A percentile compares a stretch with the other conserved stretches of the same genome.
Conservation (phyloP, 2,888 invertebrate genomes). For the Baccha elongata region DNA sequence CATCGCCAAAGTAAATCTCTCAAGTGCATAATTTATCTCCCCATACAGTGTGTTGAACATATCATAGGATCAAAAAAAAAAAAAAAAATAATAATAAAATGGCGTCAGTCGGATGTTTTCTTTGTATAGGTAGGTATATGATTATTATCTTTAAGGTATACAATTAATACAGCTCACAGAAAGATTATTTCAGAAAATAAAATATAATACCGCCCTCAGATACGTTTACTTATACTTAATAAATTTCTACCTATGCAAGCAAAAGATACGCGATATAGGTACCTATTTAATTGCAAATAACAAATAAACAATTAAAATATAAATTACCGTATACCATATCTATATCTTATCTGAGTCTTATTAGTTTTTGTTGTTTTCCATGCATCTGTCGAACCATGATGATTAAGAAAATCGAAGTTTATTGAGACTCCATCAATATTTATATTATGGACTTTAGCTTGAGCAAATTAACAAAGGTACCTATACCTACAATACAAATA, state of each 20-base stretch:
- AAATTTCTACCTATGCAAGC: slow-evolving; percentile 55
- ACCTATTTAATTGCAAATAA: slow-evolving; percentile 63
- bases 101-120: slow-evolving; percentile 54
- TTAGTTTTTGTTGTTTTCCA: neutral
- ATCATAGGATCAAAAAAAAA: slow-evolving; percentile 1
- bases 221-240: neutral
- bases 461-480: slow-evolving; percentile 4
- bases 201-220: slow-evolving; percentile 14
- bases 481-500: too few species aligned
- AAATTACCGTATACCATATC: slow-evolving; percentile 26
- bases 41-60: slow-evolving; percentile 3
- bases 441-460: slow-evolving; percentile 26
- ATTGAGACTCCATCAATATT: slow-evolving; percentile 49
- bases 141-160: slow-evolving; percentile 61
- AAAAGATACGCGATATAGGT: slow-evolving; percentile 38
- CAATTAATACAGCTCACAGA: slow-evolving; percentile 53
- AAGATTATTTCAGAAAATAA: slow-evolving; percentile 8
- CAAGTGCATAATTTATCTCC: slow-evolving; percentile 41
- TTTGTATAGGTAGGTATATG: slow-evolving; percentile 24
- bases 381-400: neutral
- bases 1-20: slow-evolving; percentile 46
- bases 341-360: slow-evolving; percentile 38
- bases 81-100: too few species aligned
- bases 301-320: slow-evolving; percentile 39
- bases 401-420: slow-evolving; percentile 52